phyloP scores from a whole-genome alignment of 2,113 vertebrate species.

The Microcebus jonahi region DNA sequence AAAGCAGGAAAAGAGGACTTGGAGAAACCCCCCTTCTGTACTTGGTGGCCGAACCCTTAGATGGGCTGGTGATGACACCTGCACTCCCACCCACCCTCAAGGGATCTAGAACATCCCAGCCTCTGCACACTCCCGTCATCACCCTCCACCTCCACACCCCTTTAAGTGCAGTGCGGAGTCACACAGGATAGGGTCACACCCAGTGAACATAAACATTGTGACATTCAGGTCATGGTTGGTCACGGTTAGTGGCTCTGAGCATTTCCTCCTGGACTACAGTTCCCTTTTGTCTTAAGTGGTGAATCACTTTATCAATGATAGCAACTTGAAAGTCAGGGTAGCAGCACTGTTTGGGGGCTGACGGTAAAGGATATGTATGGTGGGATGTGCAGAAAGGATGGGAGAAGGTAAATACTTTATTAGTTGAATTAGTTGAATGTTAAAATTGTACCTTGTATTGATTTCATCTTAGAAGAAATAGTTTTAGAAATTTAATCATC shows the following conservation, averaged over 20 bases:
- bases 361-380: not conserved
- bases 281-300: not conserved
- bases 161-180: not conserved
- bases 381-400: not conserved
- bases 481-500: not conserved
- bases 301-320: not conserved
- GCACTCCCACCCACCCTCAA: not conserved
- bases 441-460: not conserved
- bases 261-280: not conserved
- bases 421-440: not conserved
- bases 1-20: not conserved
- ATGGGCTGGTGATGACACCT: not conserved
- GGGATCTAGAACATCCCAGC: conserved; percentile 25
- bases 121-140: not conserved
- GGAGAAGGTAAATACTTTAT: not conserved
- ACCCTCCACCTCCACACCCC: not conserved
- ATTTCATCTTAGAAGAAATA: not conserved
- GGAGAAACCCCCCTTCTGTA: not conserved
- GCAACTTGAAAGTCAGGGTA: not conserved
- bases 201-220: not conserved
- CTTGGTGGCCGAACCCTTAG: not conserved
- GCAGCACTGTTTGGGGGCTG: not conserved
- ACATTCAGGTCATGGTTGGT: conserved; percentile 24
- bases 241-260: not conserved
- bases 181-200: not conserved